Base-by-base conservation (phyloP, 2,888 invertebrate genomes). In the Macropis europaea region DNA sequence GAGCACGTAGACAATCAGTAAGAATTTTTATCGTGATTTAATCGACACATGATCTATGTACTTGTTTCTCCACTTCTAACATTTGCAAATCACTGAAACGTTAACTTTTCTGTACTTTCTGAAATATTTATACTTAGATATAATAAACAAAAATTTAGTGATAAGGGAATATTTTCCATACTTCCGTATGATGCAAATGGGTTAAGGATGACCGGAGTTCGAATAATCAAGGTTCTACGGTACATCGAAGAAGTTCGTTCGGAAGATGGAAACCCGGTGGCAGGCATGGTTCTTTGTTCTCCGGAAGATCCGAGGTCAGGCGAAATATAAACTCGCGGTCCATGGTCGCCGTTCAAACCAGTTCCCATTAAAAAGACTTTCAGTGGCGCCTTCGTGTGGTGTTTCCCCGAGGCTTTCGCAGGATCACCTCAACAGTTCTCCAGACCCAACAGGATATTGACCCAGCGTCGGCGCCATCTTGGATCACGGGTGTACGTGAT, bases 401-500 rank as follows among this genome's bases (percentile, higher is more conserved):
- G 76, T 52, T 53, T 61, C 59, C 63, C 56, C 48, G 71, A 77
- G 81, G 69, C 73, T 79, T 74, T 79, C 74, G 71, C 71, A 81
- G 82, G 73, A 88, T 90, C 91, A 90, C 34, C 52, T 56, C 17
- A 53, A 57, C 54, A 91, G 79, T 81, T 80, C 76, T 57, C 87
- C 86, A 90, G 85, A n/a, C 86, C 85, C 74, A 66, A 59, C 90
- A 90, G 77, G 81, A 89, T 91, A 91, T 91, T 91, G 91, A 88
- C 90, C 90, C 68, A 89, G 87, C 78, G 53, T 6, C 81, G 72
- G 53, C 82, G 84, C 86, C 86, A 88, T 88, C 74, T 86, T 86
- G 85, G 84, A 78, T 81, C 85, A 83, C 82, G 77, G n/a, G 82
- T 40, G 54, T 79, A 84, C 82, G 84, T 86, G 86, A 88, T 87